Evolutionary conservation across 2,113 vertebrate genomes (phyloP), one percentile per base, ranked within the genome.

Genomic region (Plestiodon gilberti): DNA sequence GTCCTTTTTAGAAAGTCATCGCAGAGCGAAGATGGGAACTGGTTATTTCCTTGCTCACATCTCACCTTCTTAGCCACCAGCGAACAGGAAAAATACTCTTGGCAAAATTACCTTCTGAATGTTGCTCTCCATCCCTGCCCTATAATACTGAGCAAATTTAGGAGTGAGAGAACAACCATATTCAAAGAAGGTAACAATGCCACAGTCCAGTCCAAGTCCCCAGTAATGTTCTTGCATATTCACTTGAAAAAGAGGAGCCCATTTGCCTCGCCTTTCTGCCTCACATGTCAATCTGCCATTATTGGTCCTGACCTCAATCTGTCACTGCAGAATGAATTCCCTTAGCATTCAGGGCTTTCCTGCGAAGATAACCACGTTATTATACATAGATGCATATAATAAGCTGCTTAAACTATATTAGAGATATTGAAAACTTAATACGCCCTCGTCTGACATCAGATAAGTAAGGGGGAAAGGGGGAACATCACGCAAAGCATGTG

Each of bases 261-360:
- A 90, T 91, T 91, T 91, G 73, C 86, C 80, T 86, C 52, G 92
- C 91, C 62, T 69, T 91, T 92, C 90, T 85, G 64, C 89, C 89
- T 88, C 76, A 88, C 85, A 73, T 87, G 90, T 96, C 94, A 91
- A 87, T 94, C 87, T 93, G 89, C 62, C 82, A 70, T 91, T 95
- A 94, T 92, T 88, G 90, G 92, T 85, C 90, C 88, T 94, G 96
- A 95, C 94, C 96, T 93, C 87, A 96, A 95, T 96, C 93, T 97
- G 95, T 96, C 96, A 94, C 30, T 67, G 91, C 62, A 83, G 86
- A 95, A 90, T 82, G 86, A 87, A 91, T 77, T 85, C 73, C 88
- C 88, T 91, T 83, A 93, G 91, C 83, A 90, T 87, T 88, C 83
- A 76, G 90, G 84, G 93, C 94, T 92, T 93, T 76, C 88, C 88